Conservation (phyloP, 2,888 invertebrate genomes). For the Tetrapedia diversipes region DNA sequence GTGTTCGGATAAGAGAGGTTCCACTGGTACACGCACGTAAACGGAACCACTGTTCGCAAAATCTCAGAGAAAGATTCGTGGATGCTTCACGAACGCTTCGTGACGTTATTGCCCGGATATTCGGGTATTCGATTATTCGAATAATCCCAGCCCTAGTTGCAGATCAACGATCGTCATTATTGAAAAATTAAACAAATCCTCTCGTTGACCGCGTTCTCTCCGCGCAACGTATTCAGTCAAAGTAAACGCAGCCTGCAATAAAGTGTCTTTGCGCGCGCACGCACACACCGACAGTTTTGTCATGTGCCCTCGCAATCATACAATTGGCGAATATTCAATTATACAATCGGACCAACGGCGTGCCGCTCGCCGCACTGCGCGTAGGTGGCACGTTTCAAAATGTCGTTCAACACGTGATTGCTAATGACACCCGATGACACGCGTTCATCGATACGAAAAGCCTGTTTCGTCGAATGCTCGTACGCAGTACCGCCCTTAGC, state of each 20-base stretch:
- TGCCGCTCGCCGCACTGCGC: constrained; percentile 43
- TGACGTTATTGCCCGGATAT: no score
- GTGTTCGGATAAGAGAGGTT: no score
- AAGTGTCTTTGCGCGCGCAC: constrained; percentile 44
- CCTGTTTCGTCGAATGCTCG: constrained; percentile 2
- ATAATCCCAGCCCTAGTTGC: constrained; percentile 7
- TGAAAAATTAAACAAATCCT: constrained; percentile 58
- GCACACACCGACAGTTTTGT: constrained; percentile 72
- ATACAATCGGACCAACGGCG: constrained; percentile 79
- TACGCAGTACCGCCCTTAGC: not conserved
- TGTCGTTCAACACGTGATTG: constrained; percentile 60
- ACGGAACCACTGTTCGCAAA: no score
- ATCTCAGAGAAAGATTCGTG: no score
- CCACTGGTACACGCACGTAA: no score
- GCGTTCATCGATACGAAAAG: constrained; percentile 48
- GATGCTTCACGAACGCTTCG: no score
- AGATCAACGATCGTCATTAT: constrained; percentile 52
- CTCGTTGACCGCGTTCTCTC: constrained; percentile 59
- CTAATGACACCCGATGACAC: constrained; percentile 52
- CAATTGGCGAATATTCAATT: constrained; percentile 82
- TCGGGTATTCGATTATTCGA: no score
- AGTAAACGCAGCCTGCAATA: constrained; percentile 44
- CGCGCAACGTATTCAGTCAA: constrained; percentile 44
- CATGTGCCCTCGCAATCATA: constrained; percentile 80
- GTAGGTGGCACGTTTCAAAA: constrained; percentile 59